A percentile compares a stretch with the other conserved stretches of the same genome.
These are phyloP conservation scores for Boloria euphrosyne DNA, from an alignment of 2,888 invertebrate species.

Conservation along the genomic window DNA sequence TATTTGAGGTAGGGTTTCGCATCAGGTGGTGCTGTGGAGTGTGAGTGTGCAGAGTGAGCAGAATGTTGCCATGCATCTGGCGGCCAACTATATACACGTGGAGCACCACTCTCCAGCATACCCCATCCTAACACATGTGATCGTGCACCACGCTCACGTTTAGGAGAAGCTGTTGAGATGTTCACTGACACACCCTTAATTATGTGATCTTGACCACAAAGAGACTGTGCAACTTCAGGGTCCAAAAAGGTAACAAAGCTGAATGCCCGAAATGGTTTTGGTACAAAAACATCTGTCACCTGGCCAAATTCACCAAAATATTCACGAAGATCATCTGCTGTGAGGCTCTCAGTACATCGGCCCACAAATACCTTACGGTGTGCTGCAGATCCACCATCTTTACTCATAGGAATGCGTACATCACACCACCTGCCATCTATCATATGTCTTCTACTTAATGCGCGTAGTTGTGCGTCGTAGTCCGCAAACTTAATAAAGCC, in stretches of 20 bases:
- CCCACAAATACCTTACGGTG: constrained; percentile 92
- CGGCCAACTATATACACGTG: constrained; percentile 56
- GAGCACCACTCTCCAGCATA: constrained; percentile 56
- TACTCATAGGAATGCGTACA: constrained; percentile 87
- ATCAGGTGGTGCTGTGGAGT: constrained; percentile 51
- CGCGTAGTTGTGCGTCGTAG: constrained; percentile 85
- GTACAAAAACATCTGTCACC: constrained; percentile 93
- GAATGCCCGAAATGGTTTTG: constrained; percentile 91
- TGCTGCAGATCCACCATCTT: constrained; percentile 85
- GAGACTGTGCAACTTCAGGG: constrained; percentile 88
- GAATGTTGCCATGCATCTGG: constrained; percentile 50
- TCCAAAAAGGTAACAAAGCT: constrained; percentile 93
- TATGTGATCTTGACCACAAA: constrained; percentile 92
- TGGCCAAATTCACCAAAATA: constrained; percentile 91
- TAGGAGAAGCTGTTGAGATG: constrained; percentile 93
- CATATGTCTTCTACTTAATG: constrained; percentile 84
- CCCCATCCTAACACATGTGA: constrained; percentile 63
- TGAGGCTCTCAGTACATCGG: constrained; percentile 90
- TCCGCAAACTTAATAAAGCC: constrained; percentile 87
- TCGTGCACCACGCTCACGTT: constrained; percentile 80
- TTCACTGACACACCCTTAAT: constrained; percentile 93
- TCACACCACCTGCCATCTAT: constrained; percentile 89
- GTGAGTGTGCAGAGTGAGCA: constrained; percentile 48
- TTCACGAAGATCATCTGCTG: constrained; percentile 88
- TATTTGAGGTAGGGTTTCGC: constrained; percentile 78